phyloP scores from a whole-genome alignment of 2,797 vertebrate species.

The Erethizon dorsatum region DNA sequence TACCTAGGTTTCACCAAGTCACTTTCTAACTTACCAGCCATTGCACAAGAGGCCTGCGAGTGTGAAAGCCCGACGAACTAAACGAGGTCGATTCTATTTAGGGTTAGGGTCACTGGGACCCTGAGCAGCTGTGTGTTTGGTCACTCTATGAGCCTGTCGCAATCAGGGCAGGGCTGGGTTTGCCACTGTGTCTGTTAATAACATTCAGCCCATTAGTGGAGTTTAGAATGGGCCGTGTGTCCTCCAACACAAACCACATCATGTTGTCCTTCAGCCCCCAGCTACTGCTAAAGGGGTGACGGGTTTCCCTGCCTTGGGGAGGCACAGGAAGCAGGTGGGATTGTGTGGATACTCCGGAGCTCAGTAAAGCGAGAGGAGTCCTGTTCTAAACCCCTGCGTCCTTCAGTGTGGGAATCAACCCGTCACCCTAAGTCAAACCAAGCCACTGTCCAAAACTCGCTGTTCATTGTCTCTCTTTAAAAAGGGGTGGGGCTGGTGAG shows the following conservation, averaged over 20 bases:
- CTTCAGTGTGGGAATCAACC: not conserved
- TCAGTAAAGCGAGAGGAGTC: too few species aligned
- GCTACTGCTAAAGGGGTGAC: rapidly evolving
- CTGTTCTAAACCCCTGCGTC: rapidly evolving
- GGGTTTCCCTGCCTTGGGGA: not conserved
- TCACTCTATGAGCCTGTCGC: not conserved
- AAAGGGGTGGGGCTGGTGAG: too few species aligned
- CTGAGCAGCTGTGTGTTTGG: not conserved
- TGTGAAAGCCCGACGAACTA: slow-evolving; percentile 12
- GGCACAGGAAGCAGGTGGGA: rapidly evolving
- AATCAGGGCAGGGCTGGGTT: not conserved
- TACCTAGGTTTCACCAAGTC: slow-evolving; percentile 59
- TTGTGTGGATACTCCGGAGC: not conserved
- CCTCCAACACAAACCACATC: too few species aligned
- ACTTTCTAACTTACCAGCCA: slow-evolving; percentile 67
- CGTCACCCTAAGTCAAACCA: not conserved
- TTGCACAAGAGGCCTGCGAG: slow-evolving; percentile 10
- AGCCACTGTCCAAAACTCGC: not conserved
- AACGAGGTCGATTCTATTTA: slow-evolving; percentile 33
- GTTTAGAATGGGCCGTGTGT: rapidly evolving
- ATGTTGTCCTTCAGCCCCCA: rapidly evolving
- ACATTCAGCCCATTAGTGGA: rapidly evolving
- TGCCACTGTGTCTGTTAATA: rapidly evolving
- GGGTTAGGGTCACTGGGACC: not conserved
- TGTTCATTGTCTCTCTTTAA: not conserved